A percentile compares a stretch with the other conserved stretches of the same genome.
phyloP scores from a whole-genome alignment of 1,140 invertebrate genomes.

The Solen grandis region DNA sequence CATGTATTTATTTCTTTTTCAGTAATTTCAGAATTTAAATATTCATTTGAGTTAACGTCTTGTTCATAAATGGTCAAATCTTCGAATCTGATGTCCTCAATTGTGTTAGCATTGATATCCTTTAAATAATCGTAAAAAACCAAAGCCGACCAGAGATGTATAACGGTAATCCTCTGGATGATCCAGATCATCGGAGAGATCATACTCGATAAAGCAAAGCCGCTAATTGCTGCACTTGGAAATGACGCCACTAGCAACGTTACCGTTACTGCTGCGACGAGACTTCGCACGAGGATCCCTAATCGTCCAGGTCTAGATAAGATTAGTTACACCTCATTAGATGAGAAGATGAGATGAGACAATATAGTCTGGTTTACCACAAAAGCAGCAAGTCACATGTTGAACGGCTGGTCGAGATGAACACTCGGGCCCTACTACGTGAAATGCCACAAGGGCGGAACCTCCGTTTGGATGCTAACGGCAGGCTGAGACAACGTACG shows the following conservation, averaged over 20 bases:
- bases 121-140: no score
- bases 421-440: neutral
- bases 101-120: no score
- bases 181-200: neutral
- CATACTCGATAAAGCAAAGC: neutral
- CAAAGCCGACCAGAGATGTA: neutral
- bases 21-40: no score
- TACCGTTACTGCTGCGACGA: neutral
- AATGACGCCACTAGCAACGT: no score
- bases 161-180: neutral
- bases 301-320: neutral
- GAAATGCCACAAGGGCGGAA: slow-evolving; percentile 2
- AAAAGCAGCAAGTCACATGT: slow-evolving; percentile 1
- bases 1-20: no score
- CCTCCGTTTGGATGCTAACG: no score
- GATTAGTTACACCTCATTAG: neutral
- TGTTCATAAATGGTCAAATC: no score
- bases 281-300: neutral
- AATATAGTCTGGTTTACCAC: no score
- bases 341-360: no score
- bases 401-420: neutral
- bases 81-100: no score
- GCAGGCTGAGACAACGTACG: neutral
- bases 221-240: neutral
- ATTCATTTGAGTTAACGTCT: no score